Percentiles rank a stretch among this genome's conserved stretches.
phyloP scores from a whole-genome alignment of 2,888 invertebrate genomes.

The Reticulitermes lucifugus region DNA sequence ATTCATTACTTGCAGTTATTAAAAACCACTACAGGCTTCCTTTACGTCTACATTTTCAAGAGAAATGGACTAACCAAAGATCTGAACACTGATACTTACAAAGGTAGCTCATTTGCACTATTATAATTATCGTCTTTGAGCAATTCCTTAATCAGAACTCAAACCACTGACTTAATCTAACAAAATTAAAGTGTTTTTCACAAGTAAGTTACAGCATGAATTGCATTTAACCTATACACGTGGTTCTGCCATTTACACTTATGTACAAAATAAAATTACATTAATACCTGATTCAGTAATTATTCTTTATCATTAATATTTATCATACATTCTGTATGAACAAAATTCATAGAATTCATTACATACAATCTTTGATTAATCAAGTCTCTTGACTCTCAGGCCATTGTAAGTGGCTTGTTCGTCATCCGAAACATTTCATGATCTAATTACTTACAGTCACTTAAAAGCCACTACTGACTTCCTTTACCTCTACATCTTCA shows the following conservation, averaged over 20 bases:
- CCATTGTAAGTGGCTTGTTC: background rate
- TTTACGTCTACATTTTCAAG: background rate
- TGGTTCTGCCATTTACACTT: background rate
- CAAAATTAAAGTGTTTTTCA: background rate
- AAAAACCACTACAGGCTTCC: constrained; percentile 7
- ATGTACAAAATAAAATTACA: constrained; percentile 22
- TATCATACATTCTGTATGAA: constrained; percentile 19
- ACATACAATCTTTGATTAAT: constrained; percentile 5
- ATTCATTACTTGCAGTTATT: background rate
- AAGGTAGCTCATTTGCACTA: constrained; percentile 26
- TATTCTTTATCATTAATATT: background rate
- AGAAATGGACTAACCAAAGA: background rate
- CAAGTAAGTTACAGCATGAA: background rate
- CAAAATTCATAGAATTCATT: constrained; percentile 19
- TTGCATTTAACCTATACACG: background rate
- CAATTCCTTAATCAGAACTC: constrained; percentile 20
- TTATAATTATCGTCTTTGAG: constrained; percentile 37
- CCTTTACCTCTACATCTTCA: background rate
- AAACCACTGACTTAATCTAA: background rate
- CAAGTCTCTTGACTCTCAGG: background rate
- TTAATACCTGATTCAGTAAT: background rate
- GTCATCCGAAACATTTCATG: too few relatives aligned
- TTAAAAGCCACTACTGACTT: constrained; percentile 4
- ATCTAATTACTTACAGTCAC: background rate
- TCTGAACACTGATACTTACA: background rate